These are phyloP conservation scores for Nephrotoma flavescens DNA, from an alignment of 2,888 invertebrate genomes.

Conservation along the genomic window DNA sequence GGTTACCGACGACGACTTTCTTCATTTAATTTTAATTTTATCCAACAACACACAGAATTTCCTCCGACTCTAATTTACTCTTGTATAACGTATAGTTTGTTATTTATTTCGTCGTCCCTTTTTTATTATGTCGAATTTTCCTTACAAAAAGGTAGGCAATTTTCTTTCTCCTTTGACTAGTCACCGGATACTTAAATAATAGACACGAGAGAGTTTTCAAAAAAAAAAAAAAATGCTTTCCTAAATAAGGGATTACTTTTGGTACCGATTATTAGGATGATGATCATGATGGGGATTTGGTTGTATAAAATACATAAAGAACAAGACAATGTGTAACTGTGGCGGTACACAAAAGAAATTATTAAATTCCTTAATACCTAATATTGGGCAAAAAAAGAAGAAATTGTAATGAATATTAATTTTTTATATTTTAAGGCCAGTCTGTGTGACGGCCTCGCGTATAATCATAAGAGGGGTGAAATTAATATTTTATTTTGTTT, in stretches of 20 bases:
- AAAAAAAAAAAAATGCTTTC: background rate
- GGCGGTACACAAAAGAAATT: background rate
- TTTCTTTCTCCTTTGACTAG: background rate
- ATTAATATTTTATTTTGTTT: background rate
- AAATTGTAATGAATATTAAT: background rate
- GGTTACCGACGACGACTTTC: background rate
- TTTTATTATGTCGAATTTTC: background rate
- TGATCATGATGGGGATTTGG: background rate
- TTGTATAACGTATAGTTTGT: background rate
- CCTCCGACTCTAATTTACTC: background rate
- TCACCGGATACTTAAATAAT: slow-evolving; percentile 5
- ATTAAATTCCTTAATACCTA: background rate
- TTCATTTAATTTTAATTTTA: background rate
- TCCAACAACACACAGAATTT: background rate
- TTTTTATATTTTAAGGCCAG: background rate
- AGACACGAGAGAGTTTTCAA: background rate
- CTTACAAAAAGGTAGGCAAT: background rate
- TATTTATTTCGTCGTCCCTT: background rate
- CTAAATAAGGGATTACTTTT: background rate
- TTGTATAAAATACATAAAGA: background rate
- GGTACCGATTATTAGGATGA: background rate
- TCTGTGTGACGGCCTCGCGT: background rate
- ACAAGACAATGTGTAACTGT: background rate
- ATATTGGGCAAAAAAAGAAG: background rate
- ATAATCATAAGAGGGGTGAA: background rate